phyloP scores from a whole-genome alignment of 2,888 invertebrate species.

The Euproctis similis region DNA sequence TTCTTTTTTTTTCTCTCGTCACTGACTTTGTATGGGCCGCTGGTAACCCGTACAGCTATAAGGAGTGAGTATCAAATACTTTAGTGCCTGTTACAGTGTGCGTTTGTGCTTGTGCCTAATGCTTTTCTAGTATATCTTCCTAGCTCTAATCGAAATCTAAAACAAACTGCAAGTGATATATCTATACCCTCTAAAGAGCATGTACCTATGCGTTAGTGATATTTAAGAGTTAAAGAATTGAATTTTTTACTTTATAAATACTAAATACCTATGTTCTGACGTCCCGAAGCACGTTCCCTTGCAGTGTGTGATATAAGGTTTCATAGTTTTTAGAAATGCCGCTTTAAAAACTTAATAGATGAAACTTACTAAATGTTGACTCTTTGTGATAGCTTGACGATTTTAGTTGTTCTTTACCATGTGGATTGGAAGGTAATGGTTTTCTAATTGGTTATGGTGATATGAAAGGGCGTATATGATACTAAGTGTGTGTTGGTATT shows the following conservation, averaged over 20 bases:
- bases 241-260: conserved; percentile 38
- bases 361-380: conserved; percentile 66
- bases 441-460: conserved; percentile 72
- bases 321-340: conserved; percentile 55
- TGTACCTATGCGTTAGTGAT: conserved; percentile 49
- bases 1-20: conserved; percentile 78
- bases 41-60: conserved; percentile 80
- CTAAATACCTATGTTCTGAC: conserved; percentile 42
- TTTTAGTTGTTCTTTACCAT: conserved; percentile 71
- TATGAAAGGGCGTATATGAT: conserved; percentile 69
- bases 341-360: conserved; percentile 60
- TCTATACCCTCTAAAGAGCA: conserved; percentile 46
- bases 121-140: conserved; percentile 65
- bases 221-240: conserved; percentile 45
- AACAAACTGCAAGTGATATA: conserved; percentile 72
- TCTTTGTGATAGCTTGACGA: conserved; percentile 70
- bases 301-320: conserved; percentile 60
- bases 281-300: conserved; percentile 64
- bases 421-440: conserved; percentile 75
- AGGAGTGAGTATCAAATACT: conserved; percentile 82
- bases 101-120: conserved; percentile 74
- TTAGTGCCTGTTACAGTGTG: conserved; percentile 74
- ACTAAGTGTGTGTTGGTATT: conserved; percentile 82
- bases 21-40: conserved; percentile 83
- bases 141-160: conserved; percentile 45